These are phyloP conservation scores for Triplophysa bombifrons DNA, from an alignment of 2,797 vertebrate species.

Conservation along the genomic window DNA sequence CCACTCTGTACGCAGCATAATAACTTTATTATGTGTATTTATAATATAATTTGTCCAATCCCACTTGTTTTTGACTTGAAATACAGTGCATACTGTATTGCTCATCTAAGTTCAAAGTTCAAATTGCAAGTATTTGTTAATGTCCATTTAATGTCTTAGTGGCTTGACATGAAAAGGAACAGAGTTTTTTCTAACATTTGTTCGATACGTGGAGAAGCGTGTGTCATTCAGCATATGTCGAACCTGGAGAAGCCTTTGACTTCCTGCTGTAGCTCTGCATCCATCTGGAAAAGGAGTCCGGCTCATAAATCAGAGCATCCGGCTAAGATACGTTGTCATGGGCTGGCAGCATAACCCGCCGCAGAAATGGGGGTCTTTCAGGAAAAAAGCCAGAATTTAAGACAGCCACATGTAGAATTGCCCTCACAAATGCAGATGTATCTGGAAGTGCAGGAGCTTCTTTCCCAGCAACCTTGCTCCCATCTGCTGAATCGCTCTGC, in stretches of 20 bases:
- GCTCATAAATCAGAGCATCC: constrained; percentile 66
- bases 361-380: constrained; percentile 57
- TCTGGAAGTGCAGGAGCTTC: constrained; percentile 54
- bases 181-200: constrained; percentile 19
- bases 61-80: constrained; percentile 52
- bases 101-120: constrained; percentile 40
- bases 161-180: constrained; percentile 45
- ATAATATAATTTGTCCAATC: no score
- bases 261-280: constrained; percentile 56
- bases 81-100: constrained; percentile 10
- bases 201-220: constrained; percentile 32
- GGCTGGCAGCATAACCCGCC: constrained; percentile 58
- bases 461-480: constrained; percentile 60
- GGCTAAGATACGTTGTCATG: constrained; percentile 50
- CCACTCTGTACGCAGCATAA: no score
- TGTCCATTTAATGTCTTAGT: constrained; percentile 43
- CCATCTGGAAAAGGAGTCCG: constrained; percentile 73
- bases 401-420: constrained; percentile 56
- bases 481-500: constrained; percentile 62
- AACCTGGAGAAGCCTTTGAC: constrained; percentile 51
- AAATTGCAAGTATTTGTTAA: constrained; percentile 46
- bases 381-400: constrained; percentile 46
- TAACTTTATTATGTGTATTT: no score
- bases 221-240: constrained; percentile 37
- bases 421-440: constrained; percentile 71